phyloP scores from a whole-genome alignment of 2,888 invertebrate species.

The Synergus itoensis region DNA sequence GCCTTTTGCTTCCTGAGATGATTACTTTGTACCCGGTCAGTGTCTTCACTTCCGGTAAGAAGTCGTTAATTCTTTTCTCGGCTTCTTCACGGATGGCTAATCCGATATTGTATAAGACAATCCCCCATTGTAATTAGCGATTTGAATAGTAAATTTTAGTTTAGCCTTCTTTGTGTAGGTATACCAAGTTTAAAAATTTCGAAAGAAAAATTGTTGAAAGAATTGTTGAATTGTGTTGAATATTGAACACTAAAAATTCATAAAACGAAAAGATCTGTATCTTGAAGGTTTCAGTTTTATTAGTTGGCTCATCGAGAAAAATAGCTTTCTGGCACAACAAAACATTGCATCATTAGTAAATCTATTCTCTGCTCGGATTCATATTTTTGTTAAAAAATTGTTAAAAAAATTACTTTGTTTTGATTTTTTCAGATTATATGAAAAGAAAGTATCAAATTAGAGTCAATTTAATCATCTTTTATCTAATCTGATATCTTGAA shows the following conservation, averaged over 20 bases:
- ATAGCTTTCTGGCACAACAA: background rate
- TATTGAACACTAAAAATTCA: background rate
- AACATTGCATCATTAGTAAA: background rate
- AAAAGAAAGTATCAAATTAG: too few relatives aligned
- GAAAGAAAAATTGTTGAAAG: too few relatives aligned
- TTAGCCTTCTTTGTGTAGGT: background rate
- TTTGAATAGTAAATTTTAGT: background rate
- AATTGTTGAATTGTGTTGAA: background rate
- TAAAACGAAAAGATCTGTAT: background rate
- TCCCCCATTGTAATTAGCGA: background rate
- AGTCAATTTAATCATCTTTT: background rate
- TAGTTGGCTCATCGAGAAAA: too few relatives aligned
- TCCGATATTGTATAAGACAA: background rate
- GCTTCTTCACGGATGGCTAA: background rate
- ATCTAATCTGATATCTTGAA: background rate
- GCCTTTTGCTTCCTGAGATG: conserved; percentile 15
- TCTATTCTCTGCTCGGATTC: background rate
- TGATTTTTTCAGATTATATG: too few relatives aligned
- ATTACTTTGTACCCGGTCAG: conserved; percentile 10
- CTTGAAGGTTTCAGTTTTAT: background rate
- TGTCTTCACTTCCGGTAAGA: conserved; percentile 15
- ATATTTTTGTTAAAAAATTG: background rate
- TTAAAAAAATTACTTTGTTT: too few relatives aligned
- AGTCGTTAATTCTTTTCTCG: background rate
- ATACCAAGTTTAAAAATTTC: background rate